Base-by-base conservation (phyloP, 2,113 vertebrate genomes). In the Hystrix cristata region DNA sequence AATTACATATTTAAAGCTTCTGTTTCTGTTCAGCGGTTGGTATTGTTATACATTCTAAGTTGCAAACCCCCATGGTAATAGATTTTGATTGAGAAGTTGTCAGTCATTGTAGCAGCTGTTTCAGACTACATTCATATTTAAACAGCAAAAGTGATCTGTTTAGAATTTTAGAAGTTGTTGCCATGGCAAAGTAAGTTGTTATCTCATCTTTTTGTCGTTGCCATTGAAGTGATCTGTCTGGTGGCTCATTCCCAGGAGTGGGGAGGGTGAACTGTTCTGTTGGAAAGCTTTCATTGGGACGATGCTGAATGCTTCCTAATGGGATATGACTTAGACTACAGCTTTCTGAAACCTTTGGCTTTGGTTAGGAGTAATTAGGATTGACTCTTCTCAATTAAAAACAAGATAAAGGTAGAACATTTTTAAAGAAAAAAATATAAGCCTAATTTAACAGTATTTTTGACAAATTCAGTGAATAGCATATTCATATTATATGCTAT, bases 81-180 rank as follows among this genome's bases (percentile, higher is more conserved):
- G 92, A 86, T 98, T 96, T 97, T 69, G 94, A 93, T 89, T 96
- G 97, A 98, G 97, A 97, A 84, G 87, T 84, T 97, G 96, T 98
- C 97, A 97, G 94, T 98, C 96, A 93, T 91, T 95, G 81, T 97
- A 98, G 95, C 95, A 98, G 90, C 95, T 98, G 96, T 93, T 97
- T 97, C 98, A 95, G 64, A 83, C 34, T 7, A 25, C 85, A 91
- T 98, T 98, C 98, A 85, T 97, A 97, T 98, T 98, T 98, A 97
- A 98, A 97, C 98, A 90, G 69, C 67, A 87, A 98, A 96, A 91
- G 71, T 97, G 88, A 98, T 97, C 82, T 98, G 91, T 98, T 97
- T 97, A 97, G 96, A 98, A 98, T 98, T 98, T 98, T 97, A 94
- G 97, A 96, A 97, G 82, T 98, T 98, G 91, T 98, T 98, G 95